Evolutionary conservation across 2,797 vertebrate genomes (phyloP).

Genomic region (Acipenser oxyrinchus): DNA sequence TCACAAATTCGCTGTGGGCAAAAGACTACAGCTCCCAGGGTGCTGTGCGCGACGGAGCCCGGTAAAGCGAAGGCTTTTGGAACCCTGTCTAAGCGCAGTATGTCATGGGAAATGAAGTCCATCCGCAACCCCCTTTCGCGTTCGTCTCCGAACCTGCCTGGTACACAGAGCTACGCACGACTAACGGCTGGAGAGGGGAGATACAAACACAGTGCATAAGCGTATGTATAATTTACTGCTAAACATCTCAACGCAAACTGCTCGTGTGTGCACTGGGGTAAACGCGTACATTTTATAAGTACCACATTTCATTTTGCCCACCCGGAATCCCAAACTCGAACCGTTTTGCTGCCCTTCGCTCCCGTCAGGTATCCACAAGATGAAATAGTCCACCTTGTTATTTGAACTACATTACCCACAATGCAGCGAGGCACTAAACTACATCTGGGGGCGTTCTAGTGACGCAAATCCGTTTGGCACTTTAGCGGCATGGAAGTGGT

Average conservation of each 20-base stretch:
- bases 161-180: too few relatives aligned
- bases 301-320: too few relatives aligned
- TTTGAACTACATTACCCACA: conserved; percentile 10
- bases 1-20: conserved; percentile 33
- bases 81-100: conserved; percentile 10
- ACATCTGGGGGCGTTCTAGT: too few relatives aligned
- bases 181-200: too few relatives aligned
- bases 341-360: too few relatives aligned
- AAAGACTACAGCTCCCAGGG: conserved; percentile 55
- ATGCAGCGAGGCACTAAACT: neutral
- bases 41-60: neutral
- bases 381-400: neutral
- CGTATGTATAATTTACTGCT: neutral
- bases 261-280: neutral
- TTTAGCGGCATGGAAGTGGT: too few relatives aligned
- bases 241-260: neutral
- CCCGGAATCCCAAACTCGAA: neutral
- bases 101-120: conserved; percentile 35
- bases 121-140: too few relatives aligned
- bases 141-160: neutral
- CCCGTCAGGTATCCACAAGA: neutral
- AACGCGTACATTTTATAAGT: neutral
- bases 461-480: too few relatives aligned
- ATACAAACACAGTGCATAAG: neutral
- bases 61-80: neutral